Evolutionary conservation across 1,140 invertebrate species (phyloP).

Genomic region (Lordiphosa clarofinis): DNA sequence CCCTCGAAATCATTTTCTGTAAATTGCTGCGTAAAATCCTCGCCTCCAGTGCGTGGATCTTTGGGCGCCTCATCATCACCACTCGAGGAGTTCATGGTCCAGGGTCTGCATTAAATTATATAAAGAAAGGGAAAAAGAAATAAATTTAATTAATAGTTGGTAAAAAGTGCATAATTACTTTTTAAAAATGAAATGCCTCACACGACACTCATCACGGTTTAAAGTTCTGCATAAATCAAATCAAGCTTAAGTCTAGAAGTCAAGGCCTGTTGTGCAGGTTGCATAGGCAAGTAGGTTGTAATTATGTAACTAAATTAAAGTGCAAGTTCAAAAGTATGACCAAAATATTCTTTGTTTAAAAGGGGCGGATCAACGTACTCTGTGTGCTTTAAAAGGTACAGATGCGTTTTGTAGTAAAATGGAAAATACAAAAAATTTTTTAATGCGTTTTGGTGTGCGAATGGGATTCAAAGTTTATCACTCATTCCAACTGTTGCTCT

Average conservation of each 20-base stretch:
- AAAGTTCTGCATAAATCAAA: not conserved
- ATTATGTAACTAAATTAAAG: too few species aligned
- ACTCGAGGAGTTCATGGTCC: constrained; percentile 83
- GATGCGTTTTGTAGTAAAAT: too few species aligned
- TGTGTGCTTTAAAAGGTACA: too few species aligned
- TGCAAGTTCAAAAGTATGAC: too few species aligned
- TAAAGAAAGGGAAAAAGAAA: not conserved
- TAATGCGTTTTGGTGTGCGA: too few species aligned
- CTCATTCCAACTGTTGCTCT: too few species aligned
- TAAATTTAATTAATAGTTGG: constrained; percentile 6
- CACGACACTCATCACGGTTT: not conserved
- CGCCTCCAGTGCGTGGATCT: constrained; percentile 89
- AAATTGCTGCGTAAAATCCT: constrained; percentile 86
- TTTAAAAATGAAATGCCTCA: not conserved
- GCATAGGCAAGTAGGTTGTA: constrained; percentile 15
- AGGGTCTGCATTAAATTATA: constrained; percentile 80
- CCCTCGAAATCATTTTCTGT: constrained; percentile 94
- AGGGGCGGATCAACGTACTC: too few species aligned
- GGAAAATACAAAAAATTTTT: too few species aligned
- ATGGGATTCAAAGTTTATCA: too few species aligned
- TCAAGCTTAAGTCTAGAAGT: not conserved
- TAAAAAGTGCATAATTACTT: not conserved
- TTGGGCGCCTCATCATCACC: constrained; percentile 89
- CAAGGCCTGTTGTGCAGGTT: not conserved
- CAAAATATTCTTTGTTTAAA: too few species aligned